phyloP scores from a whole-genome alignment of 2,113 vertebrate genomes.

The Psettodes erumei region DNA sequence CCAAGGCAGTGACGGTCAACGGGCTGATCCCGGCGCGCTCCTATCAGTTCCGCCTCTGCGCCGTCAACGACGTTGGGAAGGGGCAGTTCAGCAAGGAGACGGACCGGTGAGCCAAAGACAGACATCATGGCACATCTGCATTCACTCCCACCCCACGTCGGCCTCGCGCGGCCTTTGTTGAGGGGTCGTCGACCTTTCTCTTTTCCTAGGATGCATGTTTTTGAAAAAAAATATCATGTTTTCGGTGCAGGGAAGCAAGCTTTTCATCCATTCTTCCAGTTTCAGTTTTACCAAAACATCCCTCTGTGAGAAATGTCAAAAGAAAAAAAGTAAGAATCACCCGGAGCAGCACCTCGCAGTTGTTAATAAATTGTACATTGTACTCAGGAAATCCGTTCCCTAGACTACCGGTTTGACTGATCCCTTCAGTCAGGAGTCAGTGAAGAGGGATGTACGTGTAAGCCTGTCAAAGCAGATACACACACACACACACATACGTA shows the following conservation, averaged over 20 bases:
- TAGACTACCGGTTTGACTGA: slow-evolving; percentile 46
- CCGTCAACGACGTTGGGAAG: slow-evolving; percentile 94
- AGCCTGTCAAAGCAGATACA: slow-evolving; percentile 6
- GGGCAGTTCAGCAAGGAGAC: slow-evolving; percentile 98
- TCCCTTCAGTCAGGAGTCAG: slow-evolving; percentile 54
- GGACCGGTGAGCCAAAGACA: slow-evolving; percentile 86
- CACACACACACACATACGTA: slow-evolving; percentile 6
- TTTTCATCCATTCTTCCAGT: background rate
- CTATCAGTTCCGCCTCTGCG: slow-evolving; percentile 97
- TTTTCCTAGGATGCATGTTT: background rate
- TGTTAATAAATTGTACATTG: slow-evolving; percentile 12
- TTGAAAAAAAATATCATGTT: background rate
- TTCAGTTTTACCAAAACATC: background rate
- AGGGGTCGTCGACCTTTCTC: background rate
- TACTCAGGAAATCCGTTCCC: slow-evolving; percentile 32
- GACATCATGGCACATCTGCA: too few species aligned
- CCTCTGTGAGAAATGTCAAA: background rate
- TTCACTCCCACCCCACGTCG: background rate
- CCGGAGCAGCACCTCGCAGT: background rate
- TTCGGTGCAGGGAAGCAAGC: too few species aligned
- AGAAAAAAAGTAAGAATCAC: slow-evolving; percentile 5
- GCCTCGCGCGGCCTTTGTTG: background rate
- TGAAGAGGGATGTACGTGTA: slow-evolving; percentile 26
- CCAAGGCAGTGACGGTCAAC: slow-evolving; percentile 85
- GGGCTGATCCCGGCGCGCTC: slow-evolving; percentile 93